These are phyloP conservation scores for Dasypogon diadema DNA, from an alignment of 2,888 invertebrate genomes.

Conservation along the genomic window DNA sequence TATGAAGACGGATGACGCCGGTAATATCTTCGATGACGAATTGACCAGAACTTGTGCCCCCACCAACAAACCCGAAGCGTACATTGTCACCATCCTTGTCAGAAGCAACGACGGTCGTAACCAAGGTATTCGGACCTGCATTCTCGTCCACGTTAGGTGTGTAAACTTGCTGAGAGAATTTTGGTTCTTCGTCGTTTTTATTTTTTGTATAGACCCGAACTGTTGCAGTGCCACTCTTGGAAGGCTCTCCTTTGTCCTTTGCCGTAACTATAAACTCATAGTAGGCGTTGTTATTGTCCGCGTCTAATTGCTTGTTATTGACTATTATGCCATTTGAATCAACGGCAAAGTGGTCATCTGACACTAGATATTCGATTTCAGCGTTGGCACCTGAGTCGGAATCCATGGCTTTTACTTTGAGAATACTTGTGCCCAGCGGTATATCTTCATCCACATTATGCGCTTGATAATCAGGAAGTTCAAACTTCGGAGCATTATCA, in stretches of 20 bases:
- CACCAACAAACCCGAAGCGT: slow-evolving; percentile 90
- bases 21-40: slow-evolving; percentile 96
- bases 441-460: slow-evolving; percentile 97
- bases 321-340: slow-evolving; percentile 93
- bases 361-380: slow-evolving; percentile 91
- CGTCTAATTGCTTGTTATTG: slow-evolving; percentile 92
- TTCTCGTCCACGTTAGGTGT: slow-evolving; percentile 97
- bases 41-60: slow-evolving; percentile 89
- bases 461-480: slow-evolving; percentile 95
- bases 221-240: slow-evolving; percentile 92
- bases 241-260: slow-evolving; percentile 93
- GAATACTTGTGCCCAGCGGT: slow-evolving; percentile 89
- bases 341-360: slow-evolving; percentile 94
- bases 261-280: slow-evolving; percentile 95
- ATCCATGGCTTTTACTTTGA: slow-evolving; percentile 96
- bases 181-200: slow-evolving; percentile 97
- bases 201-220: slow-evolving; percentile 97
- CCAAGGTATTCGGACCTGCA: slow-evolving; percentile 93
- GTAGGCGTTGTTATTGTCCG: slow-evolving; percentile 96
- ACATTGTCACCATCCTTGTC: slow-evolving; percentile 98
- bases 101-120: slow-evolving; percentile 96
- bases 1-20: slow-evolving; percentile 91
- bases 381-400: slow-evolving; percentile 95
- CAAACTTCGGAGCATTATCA: slow-evolving; percentile 97
- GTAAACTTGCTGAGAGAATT: slow-evolving; percentile 96